These are phyloP conservation scores for Lycaena phlaeas DNA, from an alignment of 2,888 invertebrate genomes.

Conservation along the genomic window DNA sequence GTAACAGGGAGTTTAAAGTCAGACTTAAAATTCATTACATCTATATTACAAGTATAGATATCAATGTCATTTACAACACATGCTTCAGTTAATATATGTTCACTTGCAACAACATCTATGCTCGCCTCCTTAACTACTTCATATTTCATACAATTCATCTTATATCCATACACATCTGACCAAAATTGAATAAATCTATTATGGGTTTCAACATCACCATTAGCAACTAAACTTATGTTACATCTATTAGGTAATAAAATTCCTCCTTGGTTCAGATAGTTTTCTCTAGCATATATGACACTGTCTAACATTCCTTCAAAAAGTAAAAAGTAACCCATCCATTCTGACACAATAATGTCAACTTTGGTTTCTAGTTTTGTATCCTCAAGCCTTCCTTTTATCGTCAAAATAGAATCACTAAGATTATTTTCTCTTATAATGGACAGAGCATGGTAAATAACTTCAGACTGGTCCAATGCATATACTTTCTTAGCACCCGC, in stretches of 20 bases:
- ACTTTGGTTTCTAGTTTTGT: slow-evolving; percentile 84
- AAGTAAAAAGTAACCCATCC: slow-evolving; percentile 98
- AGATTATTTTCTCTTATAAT: slow-evolving; percentile 90
- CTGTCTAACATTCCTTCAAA: slow-evolving; percentile 98
- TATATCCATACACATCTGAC: slow-evolving; percentile 94
- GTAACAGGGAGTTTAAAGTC: slow-evolving; percentile 78
- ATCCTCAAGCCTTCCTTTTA: slow-evolving; percentile 91
- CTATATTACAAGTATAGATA: slow-evolving; percentile 80
- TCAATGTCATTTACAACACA: slow-evolving; percentile 80
- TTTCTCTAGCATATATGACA: slow-evolving; percentile 89
- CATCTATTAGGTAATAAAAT: slow-evolving; percentile 88
- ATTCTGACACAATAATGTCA: slow-evolving; percentile 96
- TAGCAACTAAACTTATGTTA: slow-evolving; percentile 85
- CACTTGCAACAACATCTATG: slow-evolving; percentile 61
- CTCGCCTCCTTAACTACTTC: slow-evolving; percentile 85
- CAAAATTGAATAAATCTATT: slow-evolving; percentile 85
- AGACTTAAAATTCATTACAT: slow-evolving; percentile 81
- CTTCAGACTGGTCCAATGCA: slow-evolving; percentile 96
- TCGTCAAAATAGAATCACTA: slow-evolving; percentile 79
- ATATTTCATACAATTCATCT: slow-evolving; percentile 92
- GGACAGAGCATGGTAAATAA: slow-evolving; percentile 95
- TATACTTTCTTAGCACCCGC: slow-evolving; percentile 93
- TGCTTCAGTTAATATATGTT: slow-evolving; percentile 78
- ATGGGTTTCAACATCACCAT: slow-evolving; percentile 83
- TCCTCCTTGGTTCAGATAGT: slow-evolving; percentile 83